Conservation (phyloP, 2,888 invertebrate genomes). For the Lasioglossum marginatum region DNA sequence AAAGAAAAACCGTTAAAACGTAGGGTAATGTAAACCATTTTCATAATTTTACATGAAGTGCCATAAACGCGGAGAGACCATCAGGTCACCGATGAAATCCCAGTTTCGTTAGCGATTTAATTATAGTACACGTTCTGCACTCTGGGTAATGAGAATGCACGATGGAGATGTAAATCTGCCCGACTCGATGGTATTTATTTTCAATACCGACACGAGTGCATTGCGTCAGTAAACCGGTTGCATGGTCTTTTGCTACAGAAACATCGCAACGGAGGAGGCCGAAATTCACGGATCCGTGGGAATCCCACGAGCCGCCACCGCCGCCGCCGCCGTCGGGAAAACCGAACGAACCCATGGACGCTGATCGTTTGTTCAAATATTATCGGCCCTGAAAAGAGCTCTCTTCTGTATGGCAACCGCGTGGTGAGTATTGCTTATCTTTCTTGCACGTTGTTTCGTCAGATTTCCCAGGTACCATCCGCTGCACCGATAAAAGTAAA, state of each 20-base stretch:
- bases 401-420: constrained; percentile 36
- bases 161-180: constrained; percentile 14
- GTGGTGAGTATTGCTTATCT: constrained; percentile 50
- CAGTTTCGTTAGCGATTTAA: neutral
- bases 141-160: constrained; percentile 35
- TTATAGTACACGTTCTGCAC: constrained; percentile 14
- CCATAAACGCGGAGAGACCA: neutral
- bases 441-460: neutral
- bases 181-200: constrained; percentile 18
- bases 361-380: constrained; percentile 37
- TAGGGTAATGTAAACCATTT: neutral
- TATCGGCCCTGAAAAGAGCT: constrained; percentile 36
- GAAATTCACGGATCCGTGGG: constrained; percentile 26
- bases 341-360: constrained; percentile 20
- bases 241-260: constrained; percentile 23
- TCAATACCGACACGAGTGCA: constrained; percentile 15
- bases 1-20: neutral
- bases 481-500: neutral
- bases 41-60: neutral
- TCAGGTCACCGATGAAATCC: neutral
- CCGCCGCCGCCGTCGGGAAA: too few relatives aligned
- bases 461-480: neutral
- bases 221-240: constrained; percentile 32
- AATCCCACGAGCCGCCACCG: constrained; percentile 4
- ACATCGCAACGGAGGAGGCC: constrained; percentile 2